Evolutionary conservation across 2,797 vertebrate genomes (phyloP), one percentile per base, ranked within the genome.

Genomic region (Coranthus polyacanthus): DNA sequence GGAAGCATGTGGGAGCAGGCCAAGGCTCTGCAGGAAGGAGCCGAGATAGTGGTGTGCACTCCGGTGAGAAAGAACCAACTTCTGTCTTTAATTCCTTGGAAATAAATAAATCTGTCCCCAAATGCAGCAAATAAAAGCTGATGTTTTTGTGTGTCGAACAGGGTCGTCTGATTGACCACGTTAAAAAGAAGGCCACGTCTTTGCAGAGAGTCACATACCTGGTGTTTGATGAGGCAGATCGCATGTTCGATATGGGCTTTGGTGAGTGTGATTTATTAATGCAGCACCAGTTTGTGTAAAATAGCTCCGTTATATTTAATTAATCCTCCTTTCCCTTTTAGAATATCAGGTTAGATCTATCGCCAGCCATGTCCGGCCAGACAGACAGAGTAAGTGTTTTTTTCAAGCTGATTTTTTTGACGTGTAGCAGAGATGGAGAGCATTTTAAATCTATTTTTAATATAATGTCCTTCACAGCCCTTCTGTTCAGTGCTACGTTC

Each of bases 1-100:
- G 98, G 98, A 61, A 99, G 97, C 91, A 99, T 99, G 98, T 99
- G 98, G 98, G 98, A 99, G 80, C 98, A 99, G 74, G 97, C 98
- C 84, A 99, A 99, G 68, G 98, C 97, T 57, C 93, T 99, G 64
- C 98, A 99, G 88, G 98, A 99, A 68, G 98, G 98, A 18, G 96
- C 98, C 18, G 98, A 99, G 88, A 98, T 99, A 2, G 97, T 99
- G 12, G 98, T 99, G 49, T 99, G 98, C 91, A 99, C 98, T 21
- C 98, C 98, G 63, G 98, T 99, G 95, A 68, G 45, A 39, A 26
- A 26, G 16, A 8, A 90, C 75, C 9, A 24, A 21, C 46, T 18
- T 32, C 3, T 22, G 12, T 6, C 12, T 22, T 26, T 52, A n/a
- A n/a, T 24, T 3, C 3, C 22, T 6, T 24, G 6, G 22, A 24